A percentile compares a stretch with the other conserved stretches of the same genome.
These are phyloP conservation scores for Acanthosepion lycidas DNA, from an alignment of 2,888 invertebrate species.

Conservation along the genomic window DNA sequence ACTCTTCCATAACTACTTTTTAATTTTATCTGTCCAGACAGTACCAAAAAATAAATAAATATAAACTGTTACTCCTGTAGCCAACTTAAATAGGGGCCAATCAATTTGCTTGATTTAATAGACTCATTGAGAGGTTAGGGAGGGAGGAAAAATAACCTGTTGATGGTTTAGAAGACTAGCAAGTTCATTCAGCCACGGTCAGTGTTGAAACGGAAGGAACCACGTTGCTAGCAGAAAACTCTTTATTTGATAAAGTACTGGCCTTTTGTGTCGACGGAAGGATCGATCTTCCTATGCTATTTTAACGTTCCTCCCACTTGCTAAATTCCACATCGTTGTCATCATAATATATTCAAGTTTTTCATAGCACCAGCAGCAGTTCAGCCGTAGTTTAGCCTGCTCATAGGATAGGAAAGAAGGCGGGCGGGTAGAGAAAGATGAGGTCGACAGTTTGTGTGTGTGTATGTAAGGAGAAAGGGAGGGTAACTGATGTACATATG, in stretches of 20 bases:
- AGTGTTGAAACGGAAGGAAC: no score
- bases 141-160: no score
- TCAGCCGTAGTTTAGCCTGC: neutral
- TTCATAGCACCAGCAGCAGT: neutral
- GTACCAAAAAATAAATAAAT: no score
- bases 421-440: neutral
- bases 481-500: neutral
- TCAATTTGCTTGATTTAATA: no score
- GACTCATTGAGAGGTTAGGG: no score
- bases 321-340: slow-evolving; percentile 18
- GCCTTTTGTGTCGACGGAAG: neutral
- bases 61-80: no score
- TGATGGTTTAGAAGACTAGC: no score
- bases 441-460: neutral
- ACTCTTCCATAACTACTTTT: neutral
- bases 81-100: no score
- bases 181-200: no score
- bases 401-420: neutral
- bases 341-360: neutral
- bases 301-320: neutral
- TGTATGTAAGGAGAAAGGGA: neutral
- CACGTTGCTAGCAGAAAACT: no score
- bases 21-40: no score
- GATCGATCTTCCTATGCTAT: neutral
- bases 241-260: no score